These are phyloP conservation scores for Orchestia grillus DNA, from an alignment of 1,140 invertebrate species.

Conservation along the genomic window DNA sequence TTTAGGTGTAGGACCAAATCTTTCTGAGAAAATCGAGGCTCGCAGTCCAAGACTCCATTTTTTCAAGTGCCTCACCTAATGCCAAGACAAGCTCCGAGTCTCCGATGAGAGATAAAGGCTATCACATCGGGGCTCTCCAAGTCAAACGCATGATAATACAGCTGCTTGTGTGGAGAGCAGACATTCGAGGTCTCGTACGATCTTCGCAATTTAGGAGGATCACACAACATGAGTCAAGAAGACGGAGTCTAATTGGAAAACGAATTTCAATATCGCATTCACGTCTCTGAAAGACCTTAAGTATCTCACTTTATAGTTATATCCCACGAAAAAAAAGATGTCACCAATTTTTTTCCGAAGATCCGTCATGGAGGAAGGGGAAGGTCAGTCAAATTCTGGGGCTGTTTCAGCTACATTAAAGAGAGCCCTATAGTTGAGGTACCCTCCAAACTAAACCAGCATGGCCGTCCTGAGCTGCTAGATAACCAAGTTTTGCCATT, in stretches of 20 bases:
- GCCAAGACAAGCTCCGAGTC: neutral
- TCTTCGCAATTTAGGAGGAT: neutral
- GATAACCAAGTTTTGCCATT: too few species aligned
- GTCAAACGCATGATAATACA: neutral
- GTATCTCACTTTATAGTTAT: too few species aligned
- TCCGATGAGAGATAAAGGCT: neutral
- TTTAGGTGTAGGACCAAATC: neutral
- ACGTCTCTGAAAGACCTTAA: neutral
- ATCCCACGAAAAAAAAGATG: too few species aligned
- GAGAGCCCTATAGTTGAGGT: too few species aligned
- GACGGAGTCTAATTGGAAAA: neutral
- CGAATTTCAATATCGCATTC: neutral
- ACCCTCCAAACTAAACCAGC: too few species aligned
- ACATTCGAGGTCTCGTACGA: neutral
- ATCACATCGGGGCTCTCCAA: neutral
- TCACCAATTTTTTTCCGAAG: too few species aligned
- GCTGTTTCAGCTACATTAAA: too few species aligned
- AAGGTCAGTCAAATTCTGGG: too few species aligned
- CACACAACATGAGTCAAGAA: neutral
- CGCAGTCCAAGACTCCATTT: neutral
- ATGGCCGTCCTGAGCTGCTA: too few species aligned
- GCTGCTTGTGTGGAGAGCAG: neutral
- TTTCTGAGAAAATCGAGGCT: neutral
- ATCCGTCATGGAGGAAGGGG: too few species aligned
- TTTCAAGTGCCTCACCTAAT: neutral